These are phyloP conservation scores for Pachyramphus minor DNA, from an alignment of 2,113 vertebrate species.

Conservation along the genomic window DNA sequence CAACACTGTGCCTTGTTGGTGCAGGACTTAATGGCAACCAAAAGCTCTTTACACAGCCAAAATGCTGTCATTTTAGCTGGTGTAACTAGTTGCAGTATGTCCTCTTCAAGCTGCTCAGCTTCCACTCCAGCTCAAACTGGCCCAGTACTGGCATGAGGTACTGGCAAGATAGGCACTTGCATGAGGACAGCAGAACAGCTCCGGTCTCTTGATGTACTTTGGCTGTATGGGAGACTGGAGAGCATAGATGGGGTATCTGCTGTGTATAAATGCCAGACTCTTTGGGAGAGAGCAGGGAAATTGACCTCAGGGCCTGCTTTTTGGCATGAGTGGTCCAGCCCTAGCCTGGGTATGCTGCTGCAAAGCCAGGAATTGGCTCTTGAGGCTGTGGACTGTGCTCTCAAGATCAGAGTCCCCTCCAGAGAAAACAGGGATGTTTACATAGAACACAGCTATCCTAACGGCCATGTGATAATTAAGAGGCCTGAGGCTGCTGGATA, in stretches of 20 bases:
- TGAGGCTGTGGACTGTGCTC: not conserved
- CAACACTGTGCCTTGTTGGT: not conserved
- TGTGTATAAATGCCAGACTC: too few species aligned
- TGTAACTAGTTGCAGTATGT: not conserved
- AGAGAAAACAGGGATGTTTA: slow-evolving; percentile 15
- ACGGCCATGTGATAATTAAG: slow-evolving; percentile 18
- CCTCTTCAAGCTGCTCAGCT: not conserved
- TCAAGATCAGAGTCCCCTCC: not conserved
- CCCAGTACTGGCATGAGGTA: rapidly evolving
- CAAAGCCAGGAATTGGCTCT: not conserved
- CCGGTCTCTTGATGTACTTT: not conserved
- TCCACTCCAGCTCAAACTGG: not conserved
- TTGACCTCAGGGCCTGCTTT: not conserved
- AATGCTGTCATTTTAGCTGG: not conserved
- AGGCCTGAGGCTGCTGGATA: slow-evolving; percentile 12
- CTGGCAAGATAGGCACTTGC: too few species aligned
- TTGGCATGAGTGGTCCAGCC: not conserved
- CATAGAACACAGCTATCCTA: slow-evolving; percentile 18
- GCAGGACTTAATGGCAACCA: not conserved
- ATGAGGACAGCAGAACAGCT: not conserved
- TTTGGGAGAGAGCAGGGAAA: not conserved
- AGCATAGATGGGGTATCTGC: not conserved
- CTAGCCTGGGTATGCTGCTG: rapidly evolving
- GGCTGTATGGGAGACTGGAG: too few species aligned
- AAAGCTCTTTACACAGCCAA: not conserved